These are phyloP conservation scores for Druon quercuslanigerum DNA, from an alignment of 1,140 invertebrate species.

Conservation along the genomic window DNA sequence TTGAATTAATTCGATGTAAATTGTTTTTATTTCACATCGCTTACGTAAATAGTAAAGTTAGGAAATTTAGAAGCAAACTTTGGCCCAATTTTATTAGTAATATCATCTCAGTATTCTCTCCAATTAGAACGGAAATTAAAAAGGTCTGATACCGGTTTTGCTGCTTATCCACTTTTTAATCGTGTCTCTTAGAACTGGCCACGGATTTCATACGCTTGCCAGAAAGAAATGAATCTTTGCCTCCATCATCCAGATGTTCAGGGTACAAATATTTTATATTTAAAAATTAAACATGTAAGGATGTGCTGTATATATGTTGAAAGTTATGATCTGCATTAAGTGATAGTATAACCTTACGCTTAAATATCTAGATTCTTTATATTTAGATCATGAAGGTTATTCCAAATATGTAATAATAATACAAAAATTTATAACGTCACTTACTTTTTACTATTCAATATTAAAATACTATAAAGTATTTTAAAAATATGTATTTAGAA, in stretches of 20 bases:
- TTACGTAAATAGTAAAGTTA: neutral
- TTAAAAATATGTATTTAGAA: neutral
- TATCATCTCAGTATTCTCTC: neutral
- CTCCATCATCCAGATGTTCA: too few relatives aligned
- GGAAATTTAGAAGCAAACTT: neutral
- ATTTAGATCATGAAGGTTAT: neutral
- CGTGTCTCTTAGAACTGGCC: conserved; percentile 1
- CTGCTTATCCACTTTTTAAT: conserved; percentile 6
- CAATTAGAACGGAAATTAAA: neutral
- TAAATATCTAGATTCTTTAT: too few relatives aligned
- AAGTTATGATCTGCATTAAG: too few relatives aligned
- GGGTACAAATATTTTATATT: neutral
- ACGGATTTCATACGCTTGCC: neutral
- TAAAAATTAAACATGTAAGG: too few relatives aligned
- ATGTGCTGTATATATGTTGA: too few relatives aligned
- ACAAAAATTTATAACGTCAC: neutral
- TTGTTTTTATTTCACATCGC: neutral
- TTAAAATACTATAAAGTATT: neutral
- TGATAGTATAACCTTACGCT: too few relatives aligned
- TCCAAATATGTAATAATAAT: neutral
- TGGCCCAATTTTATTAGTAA: neutral
- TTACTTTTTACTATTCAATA: neutral
- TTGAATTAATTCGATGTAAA: neutral
- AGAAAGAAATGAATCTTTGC: neutral
- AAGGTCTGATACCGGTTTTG: conserved; percentile 18